phyloP scores from a whole-genome alignment of 2,888 invertebrate genomes.

The Asteroscopus sphinx region DNA sequence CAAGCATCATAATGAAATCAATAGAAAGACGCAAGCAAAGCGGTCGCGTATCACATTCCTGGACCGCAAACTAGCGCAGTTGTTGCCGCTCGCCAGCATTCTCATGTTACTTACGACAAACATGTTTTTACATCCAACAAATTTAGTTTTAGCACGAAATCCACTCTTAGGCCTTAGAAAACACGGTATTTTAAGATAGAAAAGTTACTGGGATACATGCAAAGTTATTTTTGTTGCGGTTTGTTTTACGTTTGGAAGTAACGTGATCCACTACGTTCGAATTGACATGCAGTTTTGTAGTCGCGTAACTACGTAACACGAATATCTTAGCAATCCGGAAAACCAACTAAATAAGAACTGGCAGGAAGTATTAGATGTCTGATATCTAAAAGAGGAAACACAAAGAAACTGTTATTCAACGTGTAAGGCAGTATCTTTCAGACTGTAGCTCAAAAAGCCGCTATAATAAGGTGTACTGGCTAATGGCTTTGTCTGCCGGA shows the following conservation, averaged over 20 bases:
- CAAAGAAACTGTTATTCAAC: neutral
- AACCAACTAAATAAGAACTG: slow-evolving; percentile 19
- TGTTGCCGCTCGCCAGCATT: slow-evolving; percentile 71
- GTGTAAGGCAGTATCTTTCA: too few species aligned
- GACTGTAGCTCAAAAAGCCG: too few species aligned
- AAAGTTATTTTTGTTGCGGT: slow-evolving; percentile 58
- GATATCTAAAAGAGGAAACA: slow-evolving; percentile 1
- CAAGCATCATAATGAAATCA: slow-evolving; percentile 56
- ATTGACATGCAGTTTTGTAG: slow-evolving; percentile 60
- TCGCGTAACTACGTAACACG: slow-evolving; percentile 43
- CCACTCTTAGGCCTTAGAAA: slow-evolving; percentile 59
- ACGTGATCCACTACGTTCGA: slow-evolving; percentile 61
- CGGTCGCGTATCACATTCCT: slow-evolving; percentile 69
- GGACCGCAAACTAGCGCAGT: slow-evolving; percentile 74
- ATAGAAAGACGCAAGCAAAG: slow-evolving; percentile 66
- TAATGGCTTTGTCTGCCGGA: too few species aligned
- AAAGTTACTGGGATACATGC: slow-evolving; percentile 33
- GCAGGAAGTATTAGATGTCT: slow-evolving; percentile 6
- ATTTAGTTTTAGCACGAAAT: slow-evolving; percentile 57
- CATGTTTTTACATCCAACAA: slow-evolving; percentile 60
- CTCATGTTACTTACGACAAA: slow-evolving; percentile 72
- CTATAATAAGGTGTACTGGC: too few species aligned
- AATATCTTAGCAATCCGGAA: slow-evolving; percentile 42
- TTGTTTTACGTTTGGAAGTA: slow-evolving; percentile 66
- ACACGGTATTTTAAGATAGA: slow-evolving; percentile 50